These are phyloP conservation scores for Nannoperca australis DNA, from an alignment of 2,797 vertebrate genomes.

Conservation along the genomic window DNA sequence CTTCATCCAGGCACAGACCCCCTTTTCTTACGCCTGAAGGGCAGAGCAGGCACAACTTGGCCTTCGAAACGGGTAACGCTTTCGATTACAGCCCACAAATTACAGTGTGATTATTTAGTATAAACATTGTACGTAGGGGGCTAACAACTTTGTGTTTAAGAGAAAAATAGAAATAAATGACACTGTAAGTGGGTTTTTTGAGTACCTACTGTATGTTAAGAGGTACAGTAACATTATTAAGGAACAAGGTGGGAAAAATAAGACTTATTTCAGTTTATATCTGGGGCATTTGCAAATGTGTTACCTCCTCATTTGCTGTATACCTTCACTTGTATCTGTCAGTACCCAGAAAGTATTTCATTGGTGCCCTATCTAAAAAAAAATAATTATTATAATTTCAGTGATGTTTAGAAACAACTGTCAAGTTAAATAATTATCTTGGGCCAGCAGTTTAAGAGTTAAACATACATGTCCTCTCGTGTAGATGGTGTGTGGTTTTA, in stretches of 20 bases:
- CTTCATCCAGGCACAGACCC: slow-evolving; percentile 36
- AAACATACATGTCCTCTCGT: background rate
- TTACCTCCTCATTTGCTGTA: background rate
- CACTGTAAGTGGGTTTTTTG: background rate
- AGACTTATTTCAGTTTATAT: too few relatives aligned
- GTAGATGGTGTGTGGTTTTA: slow-evolving; percentile 14
- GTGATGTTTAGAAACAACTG: background rate
- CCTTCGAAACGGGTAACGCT: background rate
- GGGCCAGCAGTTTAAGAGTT: background rate
- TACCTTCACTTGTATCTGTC: background rate
- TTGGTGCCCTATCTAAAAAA: background rate
- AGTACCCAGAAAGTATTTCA: background rate
- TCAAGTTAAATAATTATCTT: background rate
- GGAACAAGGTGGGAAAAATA: too few relatives aligned
- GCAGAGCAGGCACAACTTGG: slow-evolving; percentile 31
- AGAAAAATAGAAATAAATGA: background rate
- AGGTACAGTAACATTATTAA: background rate
- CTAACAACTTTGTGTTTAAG: background rate
- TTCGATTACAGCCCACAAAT: slow-evolving; percentile 17
- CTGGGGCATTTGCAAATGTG: background rate
- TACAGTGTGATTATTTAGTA: background rate
- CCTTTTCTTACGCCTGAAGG: slow-evolving; percentile 20
- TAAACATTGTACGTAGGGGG: background rate
- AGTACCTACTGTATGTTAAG: background rate
- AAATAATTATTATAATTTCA: background rate